Percentiles rank a stretch among this genome's conserved stretches.
These are phyloP conservation scores for Leptodactylus fuscus DNA, from an alignment of 2,113 vertebrate genomes.

Conservation along the genomic window DNA sequence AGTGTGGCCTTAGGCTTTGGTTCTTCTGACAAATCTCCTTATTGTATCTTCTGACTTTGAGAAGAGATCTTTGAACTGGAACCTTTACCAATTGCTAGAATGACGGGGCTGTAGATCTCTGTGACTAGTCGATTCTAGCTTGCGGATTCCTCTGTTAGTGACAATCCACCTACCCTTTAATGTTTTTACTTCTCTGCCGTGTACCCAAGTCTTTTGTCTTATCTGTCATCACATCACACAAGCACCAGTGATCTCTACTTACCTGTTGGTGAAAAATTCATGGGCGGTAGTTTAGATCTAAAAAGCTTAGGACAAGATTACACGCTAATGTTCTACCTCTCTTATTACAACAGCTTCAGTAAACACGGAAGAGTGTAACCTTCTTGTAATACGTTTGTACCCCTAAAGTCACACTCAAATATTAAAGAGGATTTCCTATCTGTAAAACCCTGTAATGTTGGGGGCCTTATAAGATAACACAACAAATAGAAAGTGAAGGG, in stretches of 20 bases:
- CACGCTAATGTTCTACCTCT: not conserved
- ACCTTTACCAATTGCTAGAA: not conserved
- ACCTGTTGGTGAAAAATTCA: constrained; percentile 48
- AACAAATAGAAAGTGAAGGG: no score
- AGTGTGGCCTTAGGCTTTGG: not conserved
- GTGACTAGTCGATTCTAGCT: not conserved
- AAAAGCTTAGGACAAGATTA: not conserved
- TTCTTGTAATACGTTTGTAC: not conserved
- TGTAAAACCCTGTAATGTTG: not conserved
- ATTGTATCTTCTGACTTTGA: not conserved
- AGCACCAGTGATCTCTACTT: constrained; percentile 20
- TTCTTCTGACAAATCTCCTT: not conserved
- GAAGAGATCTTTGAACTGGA: not conserved
- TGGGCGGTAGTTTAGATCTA: not conserved
- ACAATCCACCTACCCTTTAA: not conserved
- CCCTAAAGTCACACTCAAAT: not conserved
- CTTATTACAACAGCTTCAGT: not conserved
- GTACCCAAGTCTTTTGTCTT: not conserved
- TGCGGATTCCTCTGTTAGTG: not conserved
- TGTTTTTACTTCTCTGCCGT: not conserved
- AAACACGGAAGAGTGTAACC: not conserved
- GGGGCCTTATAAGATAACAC: not conserved
- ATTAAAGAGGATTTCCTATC: not conserved
- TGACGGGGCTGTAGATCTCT: not conserved
- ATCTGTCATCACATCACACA: constrained; percentile 4